A percentile compares a stretch with the other conserved stretches of the same genome.
Evolutionary conservation across 1,140 invertebrate species (phyloP).

Genomic region (Drosophila asahinai): DNA sequence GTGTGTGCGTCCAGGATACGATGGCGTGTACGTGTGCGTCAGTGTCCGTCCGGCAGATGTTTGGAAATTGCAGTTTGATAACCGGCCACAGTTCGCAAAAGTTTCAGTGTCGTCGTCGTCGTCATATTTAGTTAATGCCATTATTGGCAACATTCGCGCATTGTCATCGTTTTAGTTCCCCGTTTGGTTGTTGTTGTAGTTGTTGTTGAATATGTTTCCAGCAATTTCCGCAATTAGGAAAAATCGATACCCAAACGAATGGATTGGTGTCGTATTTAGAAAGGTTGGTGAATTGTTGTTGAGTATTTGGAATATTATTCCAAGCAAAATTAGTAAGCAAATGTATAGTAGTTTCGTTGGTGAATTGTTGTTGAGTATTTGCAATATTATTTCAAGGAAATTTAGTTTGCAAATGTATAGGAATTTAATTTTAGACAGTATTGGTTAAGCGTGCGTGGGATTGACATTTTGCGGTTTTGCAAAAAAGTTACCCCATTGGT

Average conservation of each 20-base stretch:
- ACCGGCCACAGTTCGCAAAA: conserved; percentile 32
- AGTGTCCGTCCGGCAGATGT: conserved; percentile 48
- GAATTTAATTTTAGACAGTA: too few species aligned
- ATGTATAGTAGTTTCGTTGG: not conserved
- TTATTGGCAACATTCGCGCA: conserved; percentile 41
- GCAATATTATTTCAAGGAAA: not conserved
- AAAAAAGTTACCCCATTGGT: conserved; percentile 39
- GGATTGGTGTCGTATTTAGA: not conserved
- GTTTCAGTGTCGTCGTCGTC: conserved; percentile 34
- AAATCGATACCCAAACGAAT: not conserved
- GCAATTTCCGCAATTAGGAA: not conserved
- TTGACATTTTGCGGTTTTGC: conserved; percentile 5
- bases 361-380: not conserved
- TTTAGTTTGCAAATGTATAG: not conserved
- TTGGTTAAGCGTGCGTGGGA: too few species aligned
- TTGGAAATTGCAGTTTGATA: conserved; percentile 72
- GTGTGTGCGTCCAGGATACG: conserved; percentile 19
- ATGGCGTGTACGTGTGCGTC: conserved; percentile 14
- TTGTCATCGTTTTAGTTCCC: conserved; percentile 28
- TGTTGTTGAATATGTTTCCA: conserved; percentile 6
- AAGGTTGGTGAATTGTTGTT: not conserved
- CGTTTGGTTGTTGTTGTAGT: conserved; percentile 12
- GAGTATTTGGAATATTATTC: not conserved
- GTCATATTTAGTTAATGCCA: conserved; percentile 59
- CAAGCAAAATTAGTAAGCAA: not conserved